These are phyloP conservation scores for Toxotes lorentzi DNA, from an alignment of 2,797 vertebrate genomes.

Conservation along the genomic window DNA sequence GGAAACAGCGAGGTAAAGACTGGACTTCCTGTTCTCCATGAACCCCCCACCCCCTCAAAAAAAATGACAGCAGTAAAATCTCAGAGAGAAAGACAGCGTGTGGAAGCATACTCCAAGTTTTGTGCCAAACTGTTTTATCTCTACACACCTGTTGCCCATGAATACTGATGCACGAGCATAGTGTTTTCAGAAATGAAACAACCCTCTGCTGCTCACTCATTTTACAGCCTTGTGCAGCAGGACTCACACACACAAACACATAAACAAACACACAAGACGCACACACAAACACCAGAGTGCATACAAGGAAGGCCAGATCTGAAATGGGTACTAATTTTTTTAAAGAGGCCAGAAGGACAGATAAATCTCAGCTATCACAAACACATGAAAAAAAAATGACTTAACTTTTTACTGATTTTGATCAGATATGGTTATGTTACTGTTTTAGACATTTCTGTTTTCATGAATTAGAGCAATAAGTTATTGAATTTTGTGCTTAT, in stretches of 20 bases:
- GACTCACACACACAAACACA: neutral
- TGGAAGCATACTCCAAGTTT: constrained; percentile 12
- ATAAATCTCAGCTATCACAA: neutral
- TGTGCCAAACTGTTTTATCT: constrained; percentile 38
- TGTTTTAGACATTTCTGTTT: too few species aligned
- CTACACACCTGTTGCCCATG: constrained; percentile 51
- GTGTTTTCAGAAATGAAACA: constrained; percentile 28
- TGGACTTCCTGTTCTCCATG: constrained; percentile 6
- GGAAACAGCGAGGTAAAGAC: neutral
- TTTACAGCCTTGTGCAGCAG: constrained; percentile 13
- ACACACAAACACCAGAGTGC: too few species aligned
- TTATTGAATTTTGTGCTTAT: neutral
- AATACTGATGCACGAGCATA: constrained; percentile 43
- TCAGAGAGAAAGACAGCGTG: constrained; percentile 14
- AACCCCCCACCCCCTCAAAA: neutral
- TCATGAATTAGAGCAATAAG: too few species aligned
- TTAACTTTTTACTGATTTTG: neutral
- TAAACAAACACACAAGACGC: neutral
- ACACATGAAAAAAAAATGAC: too few species aligned
- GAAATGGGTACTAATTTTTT: neutral
- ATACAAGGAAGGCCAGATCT: neutral
- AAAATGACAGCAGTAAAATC: neutral
- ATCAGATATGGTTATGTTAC: neutral
- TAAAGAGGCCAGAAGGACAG: neutral
- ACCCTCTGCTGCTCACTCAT: constrained; percentile 30